These are phyloP conservation scores for Doryteuthis pealeii DNA, from an alignment of 1,140 invertebrate species.

Conservation along the genomic window DNA sequence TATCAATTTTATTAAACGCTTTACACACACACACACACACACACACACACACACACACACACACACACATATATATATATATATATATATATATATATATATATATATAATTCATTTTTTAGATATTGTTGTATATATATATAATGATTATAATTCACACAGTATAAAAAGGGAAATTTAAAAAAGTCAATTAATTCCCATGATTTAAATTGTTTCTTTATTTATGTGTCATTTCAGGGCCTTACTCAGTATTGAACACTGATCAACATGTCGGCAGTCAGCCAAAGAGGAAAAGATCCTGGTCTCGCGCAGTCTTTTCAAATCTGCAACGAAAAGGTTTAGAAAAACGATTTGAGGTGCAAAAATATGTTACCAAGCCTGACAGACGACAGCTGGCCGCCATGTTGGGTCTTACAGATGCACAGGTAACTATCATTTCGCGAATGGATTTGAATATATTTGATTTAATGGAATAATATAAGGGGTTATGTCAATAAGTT, in stretches of 20 bases:
- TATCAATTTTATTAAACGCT: no score
- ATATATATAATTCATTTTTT: no score
- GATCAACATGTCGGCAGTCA: conserved; percentile 40
- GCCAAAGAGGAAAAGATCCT: conserved; percentile 80
- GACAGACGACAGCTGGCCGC: conserved; percentile 94
- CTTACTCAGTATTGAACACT: conserved; percentile 50
- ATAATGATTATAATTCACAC: no score
- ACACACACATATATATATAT: no score
- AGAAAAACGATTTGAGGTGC: conserved; percentile 92
- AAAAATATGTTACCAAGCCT: conserved; percentile 97
- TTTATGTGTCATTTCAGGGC: conserved; percentile 41
- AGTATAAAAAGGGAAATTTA: no score
- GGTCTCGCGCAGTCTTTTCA: conserved; percentile 89
- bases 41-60: no score
- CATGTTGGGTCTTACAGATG: conserved; percentile 90
- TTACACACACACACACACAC: no score
- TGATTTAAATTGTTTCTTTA: no score
- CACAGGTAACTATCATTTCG: conserved; percentile 63
- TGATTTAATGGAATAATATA: not conserved
- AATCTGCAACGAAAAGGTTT: conserved; percentile 91
- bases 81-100: no score
- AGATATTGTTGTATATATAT: no score
- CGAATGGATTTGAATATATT: not conserved
- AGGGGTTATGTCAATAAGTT: no score
- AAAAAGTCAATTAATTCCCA: no score